A percentile compares a stretch with the other conserved stretches of the same genome.
phyloP scores from a whole-genome alignment of 2,797 vertebrate species.

The Psittacula derbiana region DNA sequence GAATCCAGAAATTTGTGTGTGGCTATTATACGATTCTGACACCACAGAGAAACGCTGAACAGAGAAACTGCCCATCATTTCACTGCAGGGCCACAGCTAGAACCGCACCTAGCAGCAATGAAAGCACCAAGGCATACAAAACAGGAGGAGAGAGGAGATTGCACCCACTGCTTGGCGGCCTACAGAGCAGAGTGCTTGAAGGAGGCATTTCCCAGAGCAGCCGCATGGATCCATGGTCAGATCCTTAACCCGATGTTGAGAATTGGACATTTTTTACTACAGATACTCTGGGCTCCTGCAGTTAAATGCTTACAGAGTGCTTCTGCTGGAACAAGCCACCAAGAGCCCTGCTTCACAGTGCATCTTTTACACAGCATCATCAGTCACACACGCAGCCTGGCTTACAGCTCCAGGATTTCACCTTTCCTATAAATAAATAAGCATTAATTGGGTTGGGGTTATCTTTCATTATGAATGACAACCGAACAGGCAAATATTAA shows the following conservation, averaged over 20 bases:
- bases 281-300: neutral
- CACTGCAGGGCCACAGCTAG: neutral
- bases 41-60: neutral
- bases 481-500: neutral
- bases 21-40: neutral
- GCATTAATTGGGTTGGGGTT: neutral
- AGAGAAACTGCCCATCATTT: neutral
- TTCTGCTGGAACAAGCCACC: neutral
- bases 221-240: rapidly evolving
- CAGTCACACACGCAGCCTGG: neutral
- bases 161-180: neutral
- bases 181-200: neutral
- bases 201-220: neutral
- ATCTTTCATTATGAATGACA: neutral
- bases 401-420: rapidly evolving
- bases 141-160: neutral
- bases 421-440: neutral
- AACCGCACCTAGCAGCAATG: neutral
- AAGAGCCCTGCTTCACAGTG: rapidly evolving
- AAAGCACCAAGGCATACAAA: neutral
- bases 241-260: neutral
- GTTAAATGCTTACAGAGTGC: neutral
- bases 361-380: neutral
- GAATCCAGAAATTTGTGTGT: neutral
- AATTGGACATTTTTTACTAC: neutral